Evolutionary conservation across 1,140 invertebrate genomes (phyloP), one percentile per base, ranked within the genome.

Genomic region (Tribolium madens): DNA sequence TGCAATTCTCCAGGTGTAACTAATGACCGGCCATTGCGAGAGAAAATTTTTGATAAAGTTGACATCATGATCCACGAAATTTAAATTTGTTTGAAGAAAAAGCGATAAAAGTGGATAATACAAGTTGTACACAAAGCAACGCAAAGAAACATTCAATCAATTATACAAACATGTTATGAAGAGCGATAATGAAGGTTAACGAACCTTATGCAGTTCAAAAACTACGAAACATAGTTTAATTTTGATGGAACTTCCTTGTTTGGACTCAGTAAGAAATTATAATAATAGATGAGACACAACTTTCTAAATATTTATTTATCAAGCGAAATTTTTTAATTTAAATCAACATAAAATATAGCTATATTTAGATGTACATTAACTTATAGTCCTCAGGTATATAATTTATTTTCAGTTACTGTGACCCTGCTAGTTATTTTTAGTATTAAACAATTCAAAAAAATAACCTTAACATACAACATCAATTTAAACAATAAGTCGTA

Each of bases 171-270:
- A 64, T 31, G 57, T 64, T 64, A 64, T 33, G 57, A 64, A 33
- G 57, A 64, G 57, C 26, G 57, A 64, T 64, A 64, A 64, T 64
- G 57, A 64, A 64, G 57, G 57, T 64, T 64, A 64, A 64, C 57
- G 57, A 64, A 64, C 57, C 14, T 64, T 33, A 64, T 64, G 57
- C 57, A 64, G 57, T 64, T 33, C 57, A 64, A 13, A 33, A 64
- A n/a, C 52, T 57, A 36, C 57, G 57, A 64, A 31, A 64, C 26
- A 64, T 64, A 31, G 57, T 64, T 64, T 64, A 64, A 64, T 64
- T 64, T 33, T 13, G 57, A 64, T 64, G 26, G 57, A 64, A 64
- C 26, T 64, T 64, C 57, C 57, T 64, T 64, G 26, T 64, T 64
- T 14, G 26, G 26, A 12, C 21, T 60, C 9, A 10, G 17, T n/a